These are phyloP conservation scores for Pinna nobilis DNA, from an alignment of 1,140 invertebrate genomes.

Conservation along the genomic window DNA sequence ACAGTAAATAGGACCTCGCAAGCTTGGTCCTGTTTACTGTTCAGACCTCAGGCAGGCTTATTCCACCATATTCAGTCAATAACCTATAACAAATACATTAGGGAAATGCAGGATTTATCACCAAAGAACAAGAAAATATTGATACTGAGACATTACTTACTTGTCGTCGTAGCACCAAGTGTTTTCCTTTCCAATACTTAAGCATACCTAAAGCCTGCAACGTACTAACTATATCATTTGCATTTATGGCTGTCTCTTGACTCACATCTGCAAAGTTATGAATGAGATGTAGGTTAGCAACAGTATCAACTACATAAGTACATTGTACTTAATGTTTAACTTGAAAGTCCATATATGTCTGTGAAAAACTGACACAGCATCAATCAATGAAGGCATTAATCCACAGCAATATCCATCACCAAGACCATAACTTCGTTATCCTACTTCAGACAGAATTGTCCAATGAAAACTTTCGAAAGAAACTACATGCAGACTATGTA, in stretches of 20 bases:
- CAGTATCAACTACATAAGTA: neutral
- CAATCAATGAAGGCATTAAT: no score
- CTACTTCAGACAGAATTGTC: no score
- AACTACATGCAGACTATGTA: no score
- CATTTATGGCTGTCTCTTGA: constrained; percentile 96
- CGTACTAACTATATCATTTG: constrained; percentile 98
- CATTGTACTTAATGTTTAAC: no score
- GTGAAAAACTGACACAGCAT: no score
- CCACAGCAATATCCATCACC: no score
- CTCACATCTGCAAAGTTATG: constrained; percentile 81
- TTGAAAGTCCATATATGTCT: no score
- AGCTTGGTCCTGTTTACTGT: no score
- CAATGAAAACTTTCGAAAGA: no score
- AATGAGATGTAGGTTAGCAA: neutral
- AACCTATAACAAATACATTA: no score
- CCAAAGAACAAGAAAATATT: neutral
- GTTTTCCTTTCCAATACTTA: constrained; percentile 99
- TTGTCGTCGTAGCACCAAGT: constrained; percentile 96
- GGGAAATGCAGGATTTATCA: neutral
- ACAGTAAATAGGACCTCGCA: neutral
- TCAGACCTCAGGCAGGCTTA: neutral
- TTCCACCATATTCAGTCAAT: no score
- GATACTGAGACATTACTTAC: constrained; percentile 76
- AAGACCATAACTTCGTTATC: no score
- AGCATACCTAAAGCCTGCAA: constrained; percentile 97